Evolutionary conservation across 2,888 invertebrate genomes (phyloP).

Genomic region (Isotomurus palustris): DNA sequence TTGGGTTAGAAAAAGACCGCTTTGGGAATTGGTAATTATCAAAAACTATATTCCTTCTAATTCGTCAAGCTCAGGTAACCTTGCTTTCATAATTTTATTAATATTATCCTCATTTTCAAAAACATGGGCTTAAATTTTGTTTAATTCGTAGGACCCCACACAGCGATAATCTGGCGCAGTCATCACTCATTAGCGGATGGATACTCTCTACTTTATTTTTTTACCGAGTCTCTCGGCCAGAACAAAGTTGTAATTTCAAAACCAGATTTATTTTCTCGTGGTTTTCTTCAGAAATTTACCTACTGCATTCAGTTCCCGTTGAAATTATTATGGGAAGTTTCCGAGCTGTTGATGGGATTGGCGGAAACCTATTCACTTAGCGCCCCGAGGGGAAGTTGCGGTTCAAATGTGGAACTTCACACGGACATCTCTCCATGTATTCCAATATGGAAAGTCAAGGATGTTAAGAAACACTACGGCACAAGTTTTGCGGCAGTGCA

Average conservation of each 20-base stretch:
- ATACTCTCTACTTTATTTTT: constrained; percentile 1
- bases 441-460: constrained; percentile 2
- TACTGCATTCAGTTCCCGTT: no score
- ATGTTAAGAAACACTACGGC: background rate
- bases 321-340: no score
- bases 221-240: background rate
- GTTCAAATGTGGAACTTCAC: no score
- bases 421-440: background rate
- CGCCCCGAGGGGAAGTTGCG: no score
- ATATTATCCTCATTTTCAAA: no score
- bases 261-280: no score
- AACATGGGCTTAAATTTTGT: no score
- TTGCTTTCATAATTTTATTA: no score
- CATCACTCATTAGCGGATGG: constrained; percentile 19
- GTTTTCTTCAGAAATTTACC: no score
- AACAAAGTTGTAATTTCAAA: background rate
- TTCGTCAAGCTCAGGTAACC: no score
- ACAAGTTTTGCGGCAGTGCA: constrained; percentile 5
- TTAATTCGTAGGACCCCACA: background rate
- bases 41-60: background rate
- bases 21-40: constrained; percentile 3
- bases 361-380: background rate
- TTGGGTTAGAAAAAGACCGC: background rate
- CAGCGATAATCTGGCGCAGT: constrained; percentile 4
- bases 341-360: background rate